Evolutionary conservation across 2,113 vertebrate genomes (phyloP), one percentile per base, ranked within the genome.

Genomic region (Mastomys coucha): DNA sequence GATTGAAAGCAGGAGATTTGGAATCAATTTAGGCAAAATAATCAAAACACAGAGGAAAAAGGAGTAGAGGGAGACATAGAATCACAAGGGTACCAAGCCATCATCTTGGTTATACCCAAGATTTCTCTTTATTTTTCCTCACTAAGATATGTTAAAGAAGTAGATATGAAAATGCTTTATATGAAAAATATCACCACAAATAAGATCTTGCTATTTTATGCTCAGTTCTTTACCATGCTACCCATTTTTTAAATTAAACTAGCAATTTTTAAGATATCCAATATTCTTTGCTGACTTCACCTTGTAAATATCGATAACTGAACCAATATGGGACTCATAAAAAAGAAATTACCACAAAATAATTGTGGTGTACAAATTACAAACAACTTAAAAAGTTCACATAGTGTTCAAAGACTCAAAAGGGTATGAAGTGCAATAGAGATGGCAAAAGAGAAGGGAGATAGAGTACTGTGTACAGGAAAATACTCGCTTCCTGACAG

Each of bases 261-360:
- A 51, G 65, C 89, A 24, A 1, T 84, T 91, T 87, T 67, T 31
- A 45, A 94, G 82, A 78, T 73, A 51, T 77, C 9, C n/a, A 94
- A 16, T 14, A 85, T 60, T 80, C n/a, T 31, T 72, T 96, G 20
- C 49, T 94, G 19, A 84, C 78, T 94, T 92, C 6, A 88, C 8
- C 78, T 91, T 53, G 60, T 80, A 85, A 85, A 93, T 89, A 67
- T 86, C 88, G 63, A 85, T 93, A 85, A 93, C 63, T 80, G 63
- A 91, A 93, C n/a, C 49, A 53, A 4, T 77, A 78, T 60, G 13
- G 3, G 6, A 84, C 5, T 58, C 39, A 60, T 28, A 10, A 85
- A 69, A 51, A 92, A 80, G 16, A 12, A 91, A 65, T 20, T 77
- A 26, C 7, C 36, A 81, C 4, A 77, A 77, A 84, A 22, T 76